Conservation (phyloP, 2,888 invertebrate genomes). For the Allophyes oxyacanthae region DNA sequence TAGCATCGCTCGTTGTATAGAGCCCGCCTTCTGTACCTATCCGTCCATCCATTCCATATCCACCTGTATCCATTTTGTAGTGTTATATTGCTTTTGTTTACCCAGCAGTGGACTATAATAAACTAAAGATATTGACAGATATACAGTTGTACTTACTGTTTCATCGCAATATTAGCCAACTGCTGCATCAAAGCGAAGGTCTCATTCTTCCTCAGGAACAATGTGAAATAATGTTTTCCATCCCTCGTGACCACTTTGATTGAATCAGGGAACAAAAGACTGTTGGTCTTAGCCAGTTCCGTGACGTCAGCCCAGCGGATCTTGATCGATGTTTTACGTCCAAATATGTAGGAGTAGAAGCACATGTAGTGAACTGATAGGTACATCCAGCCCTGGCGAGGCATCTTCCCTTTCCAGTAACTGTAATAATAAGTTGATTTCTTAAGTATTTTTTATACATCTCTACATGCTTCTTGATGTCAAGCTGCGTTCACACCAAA, state of each 20-base stretch:
- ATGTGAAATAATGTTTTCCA: conserved; percentile 96
- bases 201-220: conserved; percentile 96
- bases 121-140: too few relatives aligned
- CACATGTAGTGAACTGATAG: conserved; percentile 98
- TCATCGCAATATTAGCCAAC: conserved; percentile 98
- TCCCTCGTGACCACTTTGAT: conserved; percentile 96
- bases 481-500: too few relatives aligned
- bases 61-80: too few relatives aligned
- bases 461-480: too few relatives aligned
- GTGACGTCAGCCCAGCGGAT: conserved; percentile 97
- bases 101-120: too few relatives aligned
- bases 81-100: too few relatives aligned
- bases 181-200: conserved; percentile 98
- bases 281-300: conserved; percentile 93
- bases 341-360: conserved; percentile 98
- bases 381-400: conserved; percentile 99
- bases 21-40: too few relatives aligned
- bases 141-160: conserved; percentile 89
- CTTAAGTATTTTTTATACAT: not conserved
- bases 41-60: too few relatives aligned
- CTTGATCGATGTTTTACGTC: conserved; percentile 95
- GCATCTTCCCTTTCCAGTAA: conserved; percentile 97
- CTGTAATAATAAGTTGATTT: conserved; percentile 85
- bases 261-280: conserved; percentile 94
- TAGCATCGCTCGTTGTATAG: too few relatives aligned